Evolutionary conservation across 2,888 invertebrate genomes (phyloP), one percentile per base, ranked within the genome.

Genomic region (Pseudeuparius sepicola): DNA sequence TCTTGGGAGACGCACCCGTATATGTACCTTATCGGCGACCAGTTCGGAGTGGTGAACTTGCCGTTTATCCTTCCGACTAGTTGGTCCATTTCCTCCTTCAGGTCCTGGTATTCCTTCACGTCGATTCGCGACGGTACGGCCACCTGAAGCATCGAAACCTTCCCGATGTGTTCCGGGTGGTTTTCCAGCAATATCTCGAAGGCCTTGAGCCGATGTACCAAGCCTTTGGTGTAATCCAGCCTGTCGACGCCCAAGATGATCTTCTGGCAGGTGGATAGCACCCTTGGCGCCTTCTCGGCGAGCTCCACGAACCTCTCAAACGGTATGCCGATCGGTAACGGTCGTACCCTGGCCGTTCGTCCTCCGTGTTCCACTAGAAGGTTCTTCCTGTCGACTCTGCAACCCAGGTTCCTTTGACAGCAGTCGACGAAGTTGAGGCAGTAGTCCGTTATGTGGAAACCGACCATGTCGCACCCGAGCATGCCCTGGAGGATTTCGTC

Each of bases 401-500:
- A 86, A 39, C 89, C 89, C 41, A 88, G 66, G 53, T 81, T 75
- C 46, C 88, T 72, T 61, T 88, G 87, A 56, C 89, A 89, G 57
- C 89, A 89, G 55, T 89, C 89, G 18, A 90, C 84, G 55, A 90
- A 90, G 62, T 90, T 89, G 41, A 88, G 63, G 52, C 89, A 89
- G 59, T 90, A 89, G 57, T 89, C 88, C 44, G 82, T 80, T 50
- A 88, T 89, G 57, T 90, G 90, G 59, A 90, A 90, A 23, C 88
- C 88, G 26, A 92, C 88, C 81, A 92, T 82, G 54, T 92, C 92
- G 60, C 89, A 88, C 48, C 84, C 82, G 32, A 93, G 69, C 71
- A 93, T 83, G 43, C 92, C 92, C 61, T 90, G 88, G 15, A 93
- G 69, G 35, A 93, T 81, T 65, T 90, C 90, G 61, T 89, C 89